These are phyloP conservation scores for Passer montanus DNA, from an alignment of 2,113 vertebrate species.

Conservation along the genomic window DNA sequence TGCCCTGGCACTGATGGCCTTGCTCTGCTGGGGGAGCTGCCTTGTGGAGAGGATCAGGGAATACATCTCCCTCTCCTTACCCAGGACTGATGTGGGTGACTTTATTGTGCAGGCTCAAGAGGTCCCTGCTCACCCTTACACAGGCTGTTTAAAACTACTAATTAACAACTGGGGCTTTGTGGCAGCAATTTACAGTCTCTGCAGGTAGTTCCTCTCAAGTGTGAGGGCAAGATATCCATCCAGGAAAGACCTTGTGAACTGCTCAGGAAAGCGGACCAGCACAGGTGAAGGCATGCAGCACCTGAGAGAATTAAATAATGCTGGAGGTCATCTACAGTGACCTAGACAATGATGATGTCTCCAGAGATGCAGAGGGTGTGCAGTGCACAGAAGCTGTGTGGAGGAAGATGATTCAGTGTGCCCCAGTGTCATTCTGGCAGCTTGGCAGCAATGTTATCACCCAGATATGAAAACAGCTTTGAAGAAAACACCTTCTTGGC, in stretches of 20 bases:
- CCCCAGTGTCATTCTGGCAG: neutral
- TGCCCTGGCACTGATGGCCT: neutral
- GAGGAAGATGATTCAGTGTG: neutral
- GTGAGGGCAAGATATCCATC: neutral
- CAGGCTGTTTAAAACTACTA: neutral
- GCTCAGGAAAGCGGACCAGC: neutral
- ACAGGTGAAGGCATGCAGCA: neutral
- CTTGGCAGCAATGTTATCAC: neutral
- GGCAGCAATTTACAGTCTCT: neutral
- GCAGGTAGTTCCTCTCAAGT: neutral
- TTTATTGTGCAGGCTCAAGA: neutral
- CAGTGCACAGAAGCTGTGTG: neutral
- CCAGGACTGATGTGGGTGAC: neutral
- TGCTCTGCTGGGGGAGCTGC: neutral
- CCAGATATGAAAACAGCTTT: neutral
- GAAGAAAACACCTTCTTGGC: neutral
- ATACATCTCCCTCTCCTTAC: neutral
- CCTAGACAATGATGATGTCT: neutral
- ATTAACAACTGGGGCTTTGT: neutral
- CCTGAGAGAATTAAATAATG: neutral
- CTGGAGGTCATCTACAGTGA: neutral
- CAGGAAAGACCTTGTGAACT: neutral
- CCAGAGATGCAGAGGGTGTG: neutral
- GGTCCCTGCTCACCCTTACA: neutral
- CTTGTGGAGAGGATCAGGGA: neutral